These are phyloP conservation scores for Mesoligia furuncula DNA, from an alignment of 2,888 invertebrate genomes.

Conservation along the genomic window DNA sequence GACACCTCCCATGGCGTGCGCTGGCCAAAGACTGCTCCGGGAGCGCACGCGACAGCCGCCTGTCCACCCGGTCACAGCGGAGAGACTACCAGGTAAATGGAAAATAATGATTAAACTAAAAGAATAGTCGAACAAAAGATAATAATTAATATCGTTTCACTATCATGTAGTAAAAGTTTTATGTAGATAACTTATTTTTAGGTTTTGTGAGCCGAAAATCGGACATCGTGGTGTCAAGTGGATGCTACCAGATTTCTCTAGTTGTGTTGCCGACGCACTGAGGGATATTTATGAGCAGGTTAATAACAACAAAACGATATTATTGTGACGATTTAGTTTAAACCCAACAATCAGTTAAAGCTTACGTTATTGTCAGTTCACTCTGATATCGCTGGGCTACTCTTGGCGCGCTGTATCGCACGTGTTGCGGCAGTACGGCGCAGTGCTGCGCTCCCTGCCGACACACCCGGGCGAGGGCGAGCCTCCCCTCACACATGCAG, in stretches of 20 bases:
- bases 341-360: background rate
- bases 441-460: slow-evolving; percentile 87
- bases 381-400: slow-evolving; percentile 91
- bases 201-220: slow-evolving; percentile 87
- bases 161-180: background rate
- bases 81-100: slow-evolving; percentile 80
- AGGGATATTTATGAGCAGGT: slow-evolving; percentile 92
- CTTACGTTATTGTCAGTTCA: slow-evolving; percentile 74
- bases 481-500: slow-evolving; percentile 90
- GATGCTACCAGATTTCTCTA: slow-evolving; percentile 94
- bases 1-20: slow-evolving; percentile 89
- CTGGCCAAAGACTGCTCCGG: slow-evolving; percentile 93
- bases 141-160: no score
- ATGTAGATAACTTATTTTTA: slow-evolving; percentile 62
- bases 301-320: slow-evolving; percentile 25
- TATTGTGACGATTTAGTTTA: no score
- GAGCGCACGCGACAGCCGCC: slow-evolving; percentile 90
- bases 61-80: slow-evolving; percentile 90
- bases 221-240: slow-evolving; percentile 92
- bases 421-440: slow-evolving; percentile 89
- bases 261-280: slow-evolving; percentile 92
- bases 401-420: slow-evolving; percentile 90
- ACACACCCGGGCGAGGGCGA: slow-evolving; percentile 92
- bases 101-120: background rate
- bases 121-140: background rate